Base-by-base conservation (phyloP, 2,113 vertebrate genomes). In the Amblyornis subalaris region DNA sequence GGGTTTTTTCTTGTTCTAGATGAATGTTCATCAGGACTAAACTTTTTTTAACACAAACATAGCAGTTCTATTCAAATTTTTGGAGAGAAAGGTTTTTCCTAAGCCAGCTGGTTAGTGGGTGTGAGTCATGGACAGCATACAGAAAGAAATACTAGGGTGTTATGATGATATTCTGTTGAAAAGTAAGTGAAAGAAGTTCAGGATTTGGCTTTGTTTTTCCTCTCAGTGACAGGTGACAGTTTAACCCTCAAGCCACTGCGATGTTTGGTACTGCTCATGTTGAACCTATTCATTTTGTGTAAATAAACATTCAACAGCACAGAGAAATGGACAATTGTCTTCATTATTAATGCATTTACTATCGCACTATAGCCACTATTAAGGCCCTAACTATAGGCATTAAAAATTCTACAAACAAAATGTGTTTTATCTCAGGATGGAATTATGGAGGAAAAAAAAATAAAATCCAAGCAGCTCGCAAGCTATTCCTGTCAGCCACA, bases 31-130 rank as follows among this genome's bases (percentile, higher is more conserved):
- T 48, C 29, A 36, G 40, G 75, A 79, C 29, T 40, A 70, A 40
- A 3, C 36, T 72, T 64, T 78, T 71, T 72, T 65, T 50, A 20
- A 76, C 28, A 53, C 12, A 12, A 93, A 44, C 26, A 33, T 38
- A 70, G 5, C 8, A 58, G 22, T 70, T 88, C 75, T 90, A 62
- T 57, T 14, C 14, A 85, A 75, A 38, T 72, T 93, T 93, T 69
- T 88, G n/a, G 50, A 75, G 33, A 73, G 36, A 91, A 88, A 65
- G n/a, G 3, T 66, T 96, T 94, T 82, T 85, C 50, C 71, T 73
- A 70, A 94, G 42, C 58, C 96, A 96, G 66, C 51, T 96, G 94
- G 90, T 91, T 94, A 90, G 92, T 96, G 92, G 94, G 95, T 6
- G 47, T 83, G 71, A 93, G 55, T 70, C 75, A 85, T 9, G 88